Percentiles rank a stretch among this genome's conserved stretches.
These are phyloP conservation scores for Dynastes grantii DNA, from an alignment of 2,888 invertebrate genomes.

Conservation along the genomic window DNA sequence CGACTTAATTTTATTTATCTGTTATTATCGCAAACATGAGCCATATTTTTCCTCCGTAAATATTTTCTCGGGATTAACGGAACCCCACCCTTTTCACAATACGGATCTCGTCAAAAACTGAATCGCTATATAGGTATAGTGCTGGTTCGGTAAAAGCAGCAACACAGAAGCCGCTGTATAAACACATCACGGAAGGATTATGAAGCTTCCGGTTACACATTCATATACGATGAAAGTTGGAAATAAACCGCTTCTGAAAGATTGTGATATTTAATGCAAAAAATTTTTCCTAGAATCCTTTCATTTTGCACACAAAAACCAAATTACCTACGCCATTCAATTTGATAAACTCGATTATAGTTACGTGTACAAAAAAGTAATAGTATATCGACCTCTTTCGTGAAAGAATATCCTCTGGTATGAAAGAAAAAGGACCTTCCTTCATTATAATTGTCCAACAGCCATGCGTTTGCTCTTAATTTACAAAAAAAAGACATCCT, in stretches of 20 bases:
- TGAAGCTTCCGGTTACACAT: slow-evolving; percentile 44
- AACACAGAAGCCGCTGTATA: slow-evolving; percentile 44
- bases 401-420: background rate
- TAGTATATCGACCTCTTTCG: slow-evolving; percentile 6
- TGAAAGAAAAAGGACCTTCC: background rate
- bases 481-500: background rate
- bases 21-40: slow-evolving; percentile 19
- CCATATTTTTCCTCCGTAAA: slow-evolving; percentile 29
- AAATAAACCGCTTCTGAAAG: slow-evolving; percentile 30
- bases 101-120: slow-evolving; percentile 30
- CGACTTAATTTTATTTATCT: slow-evolving; percentile 9
- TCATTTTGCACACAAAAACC: background rate
- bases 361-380: background rate
- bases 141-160: slow-evolving; percentile 37
- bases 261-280: background rate
- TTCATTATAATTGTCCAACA: slow-evolving; percentile 10
- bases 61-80: slow-evolving; percentile 20
- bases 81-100: background rate
- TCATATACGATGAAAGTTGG: slow-evolving; percentile 33
- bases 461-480: background rate
- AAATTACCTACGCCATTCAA: background rate
- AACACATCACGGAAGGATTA: slow-evolving; percentile 48
- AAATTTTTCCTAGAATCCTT: background rate
- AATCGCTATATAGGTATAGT: slow-evolving; percentile 7
- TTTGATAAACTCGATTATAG: slow-evolving; percentile 1